These are phyloP conservation scores for Dasyurus viverrinus DNA, from an alignment of 2,113 vertebrate species.

Conservation along the genomic window DNA sequence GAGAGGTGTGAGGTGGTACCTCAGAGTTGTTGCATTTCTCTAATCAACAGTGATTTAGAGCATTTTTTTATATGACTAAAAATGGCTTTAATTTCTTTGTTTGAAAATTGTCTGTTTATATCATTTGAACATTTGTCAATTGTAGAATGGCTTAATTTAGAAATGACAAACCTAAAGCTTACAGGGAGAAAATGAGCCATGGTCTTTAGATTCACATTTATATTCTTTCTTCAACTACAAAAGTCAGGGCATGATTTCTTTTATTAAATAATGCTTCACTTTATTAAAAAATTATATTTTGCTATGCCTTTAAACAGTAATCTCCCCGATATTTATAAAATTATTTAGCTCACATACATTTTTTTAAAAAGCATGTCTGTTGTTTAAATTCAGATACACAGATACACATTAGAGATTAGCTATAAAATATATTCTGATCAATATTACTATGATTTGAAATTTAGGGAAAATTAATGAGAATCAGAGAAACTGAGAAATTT, in stretches of 20 bases:
- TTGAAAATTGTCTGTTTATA: no score
- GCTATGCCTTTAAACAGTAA: neutral
- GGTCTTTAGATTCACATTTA: neutral
- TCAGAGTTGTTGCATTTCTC: no score
- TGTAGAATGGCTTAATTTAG: no score
- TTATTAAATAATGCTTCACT: neutral
- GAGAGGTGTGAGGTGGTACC: no score
- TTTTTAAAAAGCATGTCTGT: neutral
- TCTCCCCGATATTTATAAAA: neutral
- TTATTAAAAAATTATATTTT: neutral
- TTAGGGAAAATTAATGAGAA: neutral
- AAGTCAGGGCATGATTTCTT: neutral
- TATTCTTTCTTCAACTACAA: neutral
- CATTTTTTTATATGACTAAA: no score
- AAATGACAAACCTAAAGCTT: neutral
- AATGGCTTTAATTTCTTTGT: no score
- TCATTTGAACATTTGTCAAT: no score
- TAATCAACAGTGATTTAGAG: no score
- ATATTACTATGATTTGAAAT: neutral
- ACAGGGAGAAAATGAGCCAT: neutral
- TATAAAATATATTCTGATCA: neutral
- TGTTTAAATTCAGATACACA: neutral
- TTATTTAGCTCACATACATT: neutral
- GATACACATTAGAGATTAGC: neutral
- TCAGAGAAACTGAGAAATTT: neutral